Percentiles rank a stretch among this genome's conserved stretches.
phyloP scores from a whole-genome alignment of 2,888 invertebrate genomes.

The Eutolmus rufibarbis region DNA sequence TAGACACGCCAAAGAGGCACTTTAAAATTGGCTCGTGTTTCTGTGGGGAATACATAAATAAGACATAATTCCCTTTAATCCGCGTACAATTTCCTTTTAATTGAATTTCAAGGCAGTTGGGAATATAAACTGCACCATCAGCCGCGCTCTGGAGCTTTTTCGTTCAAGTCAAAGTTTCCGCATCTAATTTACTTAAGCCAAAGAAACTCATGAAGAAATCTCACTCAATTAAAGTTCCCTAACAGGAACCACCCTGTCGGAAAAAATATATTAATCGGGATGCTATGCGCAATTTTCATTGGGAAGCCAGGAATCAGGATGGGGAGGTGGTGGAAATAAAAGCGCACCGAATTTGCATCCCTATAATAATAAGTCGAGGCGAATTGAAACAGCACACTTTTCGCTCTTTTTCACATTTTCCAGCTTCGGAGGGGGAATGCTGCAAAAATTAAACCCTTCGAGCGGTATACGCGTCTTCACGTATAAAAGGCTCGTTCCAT shows the following conservation, averaged over 20 bases:
- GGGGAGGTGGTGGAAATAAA: neutral
- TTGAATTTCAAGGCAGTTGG: neutral
- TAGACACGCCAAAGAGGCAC: neutral
- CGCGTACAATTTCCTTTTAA: neutral
- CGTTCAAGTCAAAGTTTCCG: neutral
- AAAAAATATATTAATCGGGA: neutral
- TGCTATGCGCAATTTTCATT: neutral
- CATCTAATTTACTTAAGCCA: neutral
- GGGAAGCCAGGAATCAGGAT: neutral
- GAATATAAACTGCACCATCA: neutral
- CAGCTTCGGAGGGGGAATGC: neutral
- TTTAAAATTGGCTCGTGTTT: neutral
- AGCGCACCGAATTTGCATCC: neutral
- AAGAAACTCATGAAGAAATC: neutral
- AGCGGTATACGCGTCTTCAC: neutral
- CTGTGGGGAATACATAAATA: neutral
- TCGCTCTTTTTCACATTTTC: neutral
- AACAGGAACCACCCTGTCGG: neutral
- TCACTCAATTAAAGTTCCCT: neutral
- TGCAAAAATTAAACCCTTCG: neutral
- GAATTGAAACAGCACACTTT: neutral
- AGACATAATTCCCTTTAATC: neutral
- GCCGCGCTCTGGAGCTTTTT: neutral
- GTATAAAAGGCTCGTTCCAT: neutral
- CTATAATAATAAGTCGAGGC: neutral